A percentile compares a stretch with the other conserved stretches of the same genome.
phyloP scores from a whole-genome alignment of 2,113 vertebrate genomes.

The Otolemur garnettii region DNA sequence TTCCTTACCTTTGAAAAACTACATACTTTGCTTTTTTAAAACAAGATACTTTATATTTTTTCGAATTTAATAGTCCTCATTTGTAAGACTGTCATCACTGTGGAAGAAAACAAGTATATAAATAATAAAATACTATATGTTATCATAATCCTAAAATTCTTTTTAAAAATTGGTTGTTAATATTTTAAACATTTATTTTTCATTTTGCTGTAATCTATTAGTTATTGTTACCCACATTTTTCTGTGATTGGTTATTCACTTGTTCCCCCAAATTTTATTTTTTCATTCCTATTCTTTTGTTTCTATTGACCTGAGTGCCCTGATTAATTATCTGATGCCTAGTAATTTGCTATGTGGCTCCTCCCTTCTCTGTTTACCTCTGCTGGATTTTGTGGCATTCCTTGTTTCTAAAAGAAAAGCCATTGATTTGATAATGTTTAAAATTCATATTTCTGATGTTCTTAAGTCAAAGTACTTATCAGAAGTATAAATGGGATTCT shows the following conservation, averaged over 20 bases:
- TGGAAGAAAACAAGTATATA: background rate
- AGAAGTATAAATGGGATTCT: background rate
- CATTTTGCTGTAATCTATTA: background rate
- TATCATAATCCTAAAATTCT: background rate
- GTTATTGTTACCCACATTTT: background rate
- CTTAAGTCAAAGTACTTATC: constrained; percentile 47
- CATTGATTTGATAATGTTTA: background rate
- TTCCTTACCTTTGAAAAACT: background rate
- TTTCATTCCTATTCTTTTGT: background rate
- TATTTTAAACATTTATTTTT: background rate
- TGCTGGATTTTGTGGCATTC: background rate
- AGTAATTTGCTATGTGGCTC: constrained; percentile 4
- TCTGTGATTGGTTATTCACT: background rate
- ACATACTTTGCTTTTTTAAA: background rate
- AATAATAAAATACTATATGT: background rate
- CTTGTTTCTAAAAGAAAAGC: constrained; percentile 23
- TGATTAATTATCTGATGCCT: background rate
- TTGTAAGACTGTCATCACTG: background rate
- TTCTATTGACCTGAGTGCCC: background rate
- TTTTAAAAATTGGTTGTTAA: background rate
- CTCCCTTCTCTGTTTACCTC: background rate
- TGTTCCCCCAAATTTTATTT: background rate
- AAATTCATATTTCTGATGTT: constrained; percentile 10
- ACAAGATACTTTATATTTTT: background rate
- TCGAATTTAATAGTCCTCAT: background rate